Base-by-base conservation (phyloP, 2,113 vertebrate species). In the Bujurquina vittata region DNA sequence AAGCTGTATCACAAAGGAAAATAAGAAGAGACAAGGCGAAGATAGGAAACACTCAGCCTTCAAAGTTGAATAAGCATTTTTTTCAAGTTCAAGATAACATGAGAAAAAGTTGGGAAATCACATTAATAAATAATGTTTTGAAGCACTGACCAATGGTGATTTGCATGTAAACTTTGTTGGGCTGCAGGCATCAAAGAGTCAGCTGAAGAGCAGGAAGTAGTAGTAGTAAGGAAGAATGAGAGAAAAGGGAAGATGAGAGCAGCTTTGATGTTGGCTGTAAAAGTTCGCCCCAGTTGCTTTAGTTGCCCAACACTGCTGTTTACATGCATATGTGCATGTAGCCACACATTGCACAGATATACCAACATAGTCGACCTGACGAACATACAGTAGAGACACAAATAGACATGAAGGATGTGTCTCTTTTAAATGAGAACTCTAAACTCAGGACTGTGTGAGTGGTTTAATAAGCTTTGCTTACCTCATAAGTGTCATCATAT, bases 241-340 rank as follows among this genome's bases (percentile, higher is more conserved):
- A 57, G n/a, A 75, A 56, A 75, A 77, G 81, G 82, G 74, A 88
- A 87, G 80, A 88, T 67, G 65, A 85, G 79, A 31, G 5, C 37
- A n/a, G 86, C 94, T 95, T 95, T 94, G 92, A 93, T 90, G 91
- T 90, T 18, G 35, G 84, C 82, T 40, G 57, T 94, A 90, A 94
- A 93, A 87, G 40, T 85, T 88, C 22, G 26, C 75, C 69, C 20
- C 54, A 49, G 35, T 87, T 83, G 37, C 81, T 63, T 62, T 31
- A n/a, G 46, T 87, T 83, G n/a, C 62, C 17, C 55, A 76, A 61
- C 20, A 29, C 26, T 20, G 3, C 56, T 60, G 12, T 56, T 4
- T 57, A 58, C 57, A 59, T 8, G 15, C 15, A 69, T 69, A 49
- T 20, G 43, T 49, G 10, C 43, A 72, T 52, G 10, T 72, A 54